Evolutionary conservation across 2,113 vertebrate species (phyloP), one percentile per base, ranked within the genome.

Genomic region (Rynchops niger): DNA sequence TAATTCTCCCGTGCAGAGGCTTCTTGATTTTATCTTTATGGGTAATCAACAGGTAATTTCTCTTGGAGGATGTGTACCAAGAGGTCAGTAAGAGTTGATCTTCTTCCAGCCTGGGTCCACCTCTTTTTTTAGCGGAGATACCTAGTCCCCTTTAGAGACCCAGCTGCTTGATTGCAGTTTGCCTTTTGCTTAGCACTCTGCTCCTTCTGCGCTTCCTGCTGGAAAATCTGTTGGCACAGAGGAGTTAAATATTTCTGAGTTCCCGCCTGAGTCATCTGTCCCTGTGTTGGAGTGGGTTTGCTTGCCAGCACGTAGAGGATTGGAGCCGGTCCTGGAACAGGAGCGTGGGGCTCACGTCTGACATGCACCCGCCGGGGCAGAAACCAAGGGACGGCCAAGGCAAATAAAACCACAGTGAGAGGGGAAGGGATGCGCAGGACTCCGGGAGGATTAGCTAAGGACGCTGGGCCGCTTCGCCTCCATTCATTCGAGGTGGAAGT

Each of bases 191-290:
- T 63, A 19, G 65, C 63, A 4, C 66, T 71, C 49, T 73, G 62
- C 27, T 96, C 71, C 36, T 66, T 52, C 80, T 78, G 63, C 0
- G 1, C 36, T 71, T 52, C 56, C 22, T 14, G 78, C 55, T 96
- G 92, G 61, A 72, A 85, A 93, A 79, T 61, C 81, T 59, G 29
- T 70, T 94, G 97, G 92, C 80, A 45, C 11, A 25, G 88, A 95
- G 62, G 94, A 92, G 93, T 98, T 96, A 97, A 97, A 96, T 92
- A 92, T 95, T 83, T 96, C 91, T 59, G 43, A 84, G 87, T 40
- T 89, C 67, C 74, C 14, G 4, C 76, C 63, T 96, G 96, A 97
- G 88, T 97, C 95, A 95, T 97, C 72, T 97, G 97, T 97, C 96
- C 91, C 90, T 0, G 13, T 5, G 7, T 80, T 14, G 10, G 87